These are phyloP conservation scores for Cichladusa arquata DNA, from an alignment of 2,113 vertebrate genomes.

Conservation along the genomic window DNA sequence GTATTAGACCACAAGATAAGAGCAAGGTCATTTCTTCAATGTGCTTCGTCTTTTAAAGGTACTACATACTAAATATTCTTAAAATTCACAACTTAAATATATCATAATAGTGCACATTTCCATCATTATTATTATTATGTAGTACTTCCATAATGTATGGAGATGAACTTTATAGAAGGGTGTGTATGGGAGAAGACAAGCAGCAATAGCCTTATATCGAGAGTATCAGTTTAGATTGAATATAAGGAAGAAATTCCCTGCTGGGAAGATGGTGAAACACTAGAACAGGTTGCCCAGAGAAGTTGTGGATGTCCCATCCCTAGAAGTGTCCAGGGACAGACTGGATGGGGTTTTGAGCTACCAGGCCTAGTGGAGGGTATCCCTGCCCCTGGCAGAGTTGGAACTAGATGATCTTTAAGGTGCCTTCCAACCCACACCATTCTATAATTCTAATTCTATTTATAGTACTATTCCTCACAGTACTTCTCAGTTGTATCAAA, in stretches of 20 bases:
- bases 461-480: background rate
- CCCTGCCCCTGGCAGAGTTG: background rate
- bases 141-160: background rate
- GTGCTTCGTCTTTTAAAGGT: background rate
- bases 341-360: background rate
- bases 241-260: background rate
- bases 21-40: background rate
- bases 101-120: accelerated
- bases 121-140: background rate
- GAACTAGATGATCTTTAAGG: background rate
- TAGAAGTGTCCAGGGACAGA: background rate
- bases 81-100: background rate
- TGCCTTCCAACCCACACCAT: background rate
- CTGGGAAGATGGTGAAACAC: background rate
- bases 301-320: background rate
- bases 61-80: background rate
- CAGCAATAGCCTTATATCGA: background rate
- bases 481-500: background rate
- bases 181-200: background rate
- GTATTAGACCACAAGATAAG: background rate
- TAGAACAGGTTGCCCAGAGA: background rate
- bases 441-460: background rate
- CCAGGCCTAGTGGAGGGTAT: background rate
- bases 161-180: background rate
- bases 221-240: background rate